phyloP scores from a whole-genome alignment of 1,140 invertebrate genomes.

The Hylyphantes graminicola region DNA sequence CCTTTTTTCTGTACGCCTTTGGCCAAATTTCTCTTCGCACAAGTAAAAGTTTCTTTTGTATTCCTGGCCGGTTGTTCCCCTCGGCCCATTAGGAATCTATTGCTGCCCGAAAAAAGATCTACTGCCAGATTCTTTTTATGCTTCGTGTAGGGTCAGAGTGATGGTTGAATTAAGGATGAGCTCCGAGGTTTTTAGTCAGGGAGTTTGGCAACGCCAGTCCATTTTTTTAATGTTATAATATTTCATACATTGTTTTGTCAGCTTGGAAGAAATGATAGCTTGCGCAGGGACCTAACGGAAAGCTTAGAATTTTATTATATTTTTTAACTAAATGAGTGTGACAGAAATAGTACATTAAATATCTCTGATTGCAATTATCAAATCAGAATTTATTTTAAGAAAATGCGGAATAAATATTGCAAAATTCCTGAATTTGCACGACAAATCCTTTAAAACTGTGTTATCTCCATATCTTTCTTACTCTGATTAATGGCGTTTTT shows the following conservation, averaged over 20 bases:
- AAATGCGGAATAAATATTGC: too few species aligned
- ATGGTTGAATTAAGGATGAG: conserved; percentile 45
- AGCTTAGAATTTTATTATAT: background rate
- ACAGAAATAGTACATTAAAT: background rate
- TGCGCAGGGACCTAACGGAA: too few species aligned
- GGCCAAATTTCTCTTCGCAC: background rate
- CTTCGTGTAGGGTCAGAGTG: conserved; percentile 26
- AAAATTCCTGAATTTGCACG: too few species aligned
- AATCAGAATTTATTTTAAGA: too few species aligned
- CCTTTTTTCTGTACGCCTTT: too few species aligned
- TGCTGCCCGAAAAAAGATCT: conserved; percentile 18
- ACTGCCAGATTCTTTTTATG: conserved; percentile 30
- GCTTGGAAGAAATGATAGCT: background rate
- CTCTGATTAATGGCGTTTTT: too few species aligned
- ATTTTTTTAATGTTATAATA: conserved; percentile 6
- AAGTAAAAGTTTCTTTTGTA: background rate
- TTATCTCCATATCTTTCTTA: too few species aligned
- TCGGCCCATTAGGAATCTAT: conserved; percentile 40
- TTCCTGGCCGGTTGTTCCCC: conserved; percentile 15
- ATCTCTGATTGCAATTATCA: too few species aligned
- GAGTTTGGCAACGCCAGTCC: conserved; percentile 2
- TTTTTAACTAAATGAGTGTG: background rate
- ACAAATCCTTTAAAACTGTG: too few species aligned
- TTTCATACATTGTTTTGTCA: background rate
- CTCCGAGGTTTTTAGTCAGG: background rate